Evolutionary conservation across 2,888 invertebrate species (phyloP), one percentile per base, ranked within the genome.

Genomic region (Mesorhabditis spiculigera): DNA sequence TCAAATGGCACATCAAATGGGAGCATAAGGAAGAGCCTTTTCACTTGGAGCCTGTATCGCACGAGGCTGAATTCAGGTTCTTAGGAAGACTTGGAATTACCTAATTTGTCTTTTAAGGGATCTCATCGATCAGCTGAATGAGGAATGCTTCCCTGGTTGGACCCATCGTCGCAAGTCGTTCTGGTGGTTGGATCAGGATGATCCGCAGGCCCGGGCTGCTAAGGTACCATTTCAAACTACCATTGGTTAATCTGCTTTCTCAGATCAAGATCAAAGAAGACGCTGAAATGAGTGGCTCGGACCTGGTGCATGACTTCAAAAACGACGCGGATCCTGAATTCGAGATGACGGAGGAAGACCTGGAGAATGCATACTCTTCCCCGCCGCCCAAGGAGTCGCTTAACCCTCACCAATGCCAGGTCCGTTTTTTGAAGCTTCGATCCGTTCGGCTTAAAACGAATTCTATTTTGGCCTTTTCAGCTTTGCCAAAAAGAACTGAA

Each of bases 131-230:
- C 69, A 50, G 8, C 68, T 79, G 65, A 80, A 80, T 70, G 80
- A 81, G 67, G 69, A 81, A 66, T 80, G 80, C 68, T 80, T 80
- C 73, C 80, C 80, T n/a, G 80, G 80, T 42, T 78, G 79, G 78
- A 73, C 76, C 50, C 78, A 78, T 66, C 71, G 79, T 4, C 68
- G 71, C 45, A 68, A 72, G 63, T 72, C 76, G 28, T 77, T 72
- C 66, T 74, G 74, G 74, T 77, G 75, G 76, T 50, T 75, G 44
- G 77, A 72, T 13, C 62, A 66, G 43, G 73, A 69, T 62, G 65
- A 69, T 58, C 65, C 44, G 13, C 45, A 41, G 58, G 50, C 44
- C 45, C 28, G 10, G 45, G 65, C 8, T 61, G 43, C 4, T 63
- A 61, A 63, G 45, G 45, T 44, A 45, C 28, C 28, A 28, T 28